phyloP scores from a whole-genome alignment of 2,888 invertebrate species.

The Flexamia atlantica region DNA sequence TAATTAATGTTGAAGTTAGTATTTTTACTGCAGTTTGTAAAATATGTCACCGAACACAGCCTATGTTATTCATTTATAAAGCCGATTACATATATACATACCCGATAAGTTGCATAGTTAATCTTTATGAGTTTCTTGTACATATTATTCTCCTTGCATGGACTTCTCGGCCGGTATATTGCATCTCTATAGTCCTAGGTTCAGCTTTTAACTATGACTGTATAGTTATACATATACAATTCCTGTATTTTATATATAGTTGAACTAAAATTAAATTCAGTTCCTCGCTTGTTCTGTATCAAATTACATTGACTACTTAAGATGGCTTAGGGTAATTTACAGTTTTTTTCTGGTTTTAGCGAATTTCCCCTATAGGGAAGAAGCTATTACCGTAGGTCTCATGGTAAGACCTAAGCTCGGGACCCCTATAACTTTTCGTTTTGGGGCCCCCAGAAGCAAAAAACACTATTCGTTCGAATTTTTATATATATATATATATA shows the following conservation, averaged over 20 bases:
- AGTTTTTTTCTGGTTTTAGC: constrained; percentile 12
- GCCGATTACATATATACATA: neutral
- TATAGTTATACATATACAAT: constrained; percentile 7
- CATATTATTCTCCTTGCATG: constrained; percentile 13
- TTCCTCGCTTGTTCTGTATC: neutral
- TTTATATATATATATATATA: no score
- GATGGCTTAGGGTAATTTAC: constrained; percentile 22
- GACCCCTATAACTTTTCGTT: no score
- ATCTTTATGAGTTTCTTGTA: neutral
- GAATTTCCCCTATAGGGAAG: no score
- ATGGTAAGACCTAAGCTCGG: no score
- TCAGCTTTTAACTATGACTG: neutral
- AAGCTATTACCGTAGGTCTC: no score
- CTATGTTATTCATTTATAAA: neutral
- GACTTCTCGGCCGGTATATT: neutral
- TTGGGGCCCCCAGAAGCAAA: no score
- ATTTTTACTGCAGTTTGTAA: constrained; percentile 39
- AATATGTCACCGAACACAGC: neutral
- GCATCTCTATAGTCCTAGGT: neutral
- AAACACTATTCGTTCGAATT: no score
- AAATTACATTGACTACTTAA: constrained; percentile 1
- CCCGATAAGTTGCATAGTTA: neutral
- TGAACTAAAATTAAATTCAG: neutral
- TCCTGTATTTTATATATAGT: neutral
- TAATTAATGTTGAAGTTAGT: constrained; percentile 18